phyloP scores from a whole-genome alignment of 2,888 invertebrate genomes.

The Sycophila texana region DNA sequence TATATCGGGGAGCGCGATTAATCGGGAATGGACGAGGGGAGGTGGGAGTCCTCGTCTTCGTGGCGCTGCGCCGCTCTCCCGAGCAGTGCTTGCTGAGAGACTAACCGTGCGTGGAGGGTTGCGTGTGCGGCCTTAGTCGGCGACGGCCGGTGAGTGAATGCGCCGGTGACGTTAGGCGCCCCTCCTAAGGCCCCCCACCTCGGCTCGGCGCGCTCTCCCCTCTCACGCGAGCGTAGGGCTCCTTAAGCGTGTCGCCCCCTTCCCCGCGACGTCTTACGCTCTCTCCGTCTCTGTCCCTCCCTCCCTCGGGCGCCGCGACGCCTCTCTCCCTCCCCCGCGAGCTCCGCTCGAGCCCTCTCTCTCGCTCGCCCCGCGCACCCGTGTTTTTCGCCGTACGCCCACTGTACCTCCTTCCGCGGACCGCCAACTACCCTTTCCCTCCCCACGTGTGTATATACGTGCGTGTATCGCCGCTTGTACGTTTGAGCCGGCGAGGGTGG shows the following conservation, averaged over 20 bases:
- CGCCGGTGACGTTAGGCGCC: conserved; percentile 72
- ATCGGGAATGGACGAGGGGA: conserved; percentile 4
- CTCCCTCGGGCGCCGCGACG: conserved; percentile 23
- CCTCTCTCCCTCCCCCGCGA: conserved; percentile 44
- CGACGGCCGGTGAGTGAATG: conserved; percentile 75
- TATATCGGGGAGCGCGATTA: neutral
- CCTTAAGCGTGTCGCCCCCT: conserved; percentile 50
- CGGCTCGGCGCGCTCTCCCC: conserved; percentile 21
- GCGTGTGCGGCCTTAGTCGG: conserved; percentile 67
- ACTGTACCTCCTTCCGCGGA: conserved; percentile 61
- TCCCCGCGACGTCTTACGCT: conserved; percentile 16
- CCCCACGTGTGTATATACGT: conserved; percentile 26
- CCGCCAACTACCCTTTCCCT: conserved; percentile 65
- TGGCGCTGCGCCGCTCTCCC: conserved; percentile 9
- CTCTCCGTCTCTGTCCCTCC: conserved; percentile 14
- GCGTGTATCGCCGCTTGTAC: neutral
- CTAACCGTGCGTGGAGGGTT: conserved; percentile 47
- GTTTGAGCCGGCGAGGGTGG: neutral
- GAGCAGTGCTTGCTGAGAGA: conserved; percentile 28
- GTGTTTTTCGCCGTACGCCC: conserved; percentile 54
- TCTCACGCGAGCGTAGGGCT: conserved; percentile 28
- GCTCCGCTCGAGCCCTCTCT: conserved; percentile 8
- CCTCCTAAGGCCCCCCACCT: conserved; percentile 66
- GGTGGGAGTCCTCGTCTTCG: neutral
- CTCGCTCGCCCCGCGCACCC: conserved; percentile 44